Percentiles rank a stretch among this genome's conserved stretches.
phyloP scores from a whole-genome alignment of 2,888 invertebrate genomes.

The Philonicus albiceps region DNA sequence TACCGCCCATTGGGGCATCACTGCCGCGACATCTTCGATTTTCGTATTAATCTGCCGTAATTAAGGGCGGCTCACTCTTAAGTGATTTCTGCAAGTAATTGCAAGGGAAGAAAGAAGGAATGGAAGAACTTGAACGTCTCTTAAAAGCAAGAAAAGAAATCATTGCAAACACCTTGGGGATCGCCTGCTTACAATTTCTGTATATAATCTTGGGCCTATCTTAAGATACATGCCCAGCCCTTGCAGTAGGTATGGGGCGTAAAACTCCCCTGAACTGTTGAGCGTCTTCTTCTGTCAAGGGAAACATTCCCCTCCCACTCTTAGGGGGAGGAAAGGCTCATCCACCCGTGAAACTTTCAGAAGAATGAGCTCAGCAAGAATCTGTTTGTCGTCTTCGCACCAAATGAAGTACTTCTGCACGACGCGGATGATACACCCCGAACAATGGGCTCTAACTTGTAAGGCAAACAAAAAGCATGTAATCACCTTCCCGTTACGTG shows the following conservation, averaged over 20 bases:
- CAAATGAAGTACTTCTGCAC: conserved; percentile 21
- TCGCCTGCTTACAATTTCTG: not conserved
- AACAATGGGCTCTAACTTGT: conserved; percentile 33
- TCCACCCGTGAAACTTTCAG: not conserved
- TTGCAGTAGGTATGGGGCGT: not conserved
- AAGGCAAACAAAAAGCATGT: conserved; percentile 32
- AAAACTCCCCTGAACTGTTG: not conserved
- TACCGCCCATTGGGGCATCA: not conserved
- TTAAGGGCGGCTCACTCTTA: conserved; percentile 6
- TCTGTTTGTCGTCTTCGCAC: conserved; percentile 22
- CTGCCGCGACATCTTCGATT: not conserved
- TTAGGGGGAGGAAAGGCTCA: no score
- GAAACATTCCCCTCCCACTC: not conserved
- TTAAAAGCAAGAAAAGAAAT: conserved; percentile 10
- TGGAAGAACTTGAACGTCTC: not conserved
- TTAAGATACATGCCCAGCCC: not conserved
- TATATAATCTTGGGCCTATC: conserved; percentile 6
- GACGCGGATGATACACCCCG: conserved; percentile 21
- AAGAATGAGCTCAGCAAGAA: not conserved
- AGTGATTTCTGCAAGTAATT: not conserved
- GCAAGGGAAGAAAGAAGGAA: not conserved
- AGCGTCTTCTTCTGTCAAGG: not conserved
- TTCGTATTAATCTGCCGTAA: not conserved
- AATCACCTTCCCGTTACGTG: conserved; percentile 18
- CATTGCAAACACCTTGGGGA: conserved; percentile 5